These are phyloP conservation scores for Thryonomys swinderianus DNA, from an alignment of 2,113 vertebrate genomes.

Conservation along the genomic window DNA sequence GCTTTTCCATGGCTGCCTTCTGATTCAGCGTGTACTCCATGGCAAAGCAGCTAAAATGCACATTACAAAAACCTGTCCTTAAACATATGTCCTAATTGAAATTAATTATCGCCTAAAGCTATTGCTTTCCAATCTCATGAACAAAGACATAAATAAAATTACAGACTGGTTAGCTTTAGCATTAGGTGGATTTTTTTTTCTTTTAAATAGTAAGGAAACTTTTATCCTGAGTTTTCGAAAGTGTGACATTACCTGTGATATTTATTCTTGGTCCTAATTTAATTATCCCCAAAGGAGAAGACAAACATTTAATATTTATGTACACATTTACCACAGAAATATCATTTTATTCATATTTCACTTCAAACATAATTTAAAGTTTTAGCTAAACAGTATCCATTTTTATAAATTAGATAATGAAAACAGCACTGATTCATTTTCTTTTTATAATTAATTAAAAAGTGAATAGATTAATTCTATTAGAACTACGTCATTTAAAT, in stretches of 20 bases:
- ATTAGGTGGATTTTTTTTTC: background rate
- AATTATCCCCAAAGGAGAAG: background rate
- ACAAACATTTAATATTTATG: background rate
- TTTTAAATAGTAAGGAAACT: background rate
- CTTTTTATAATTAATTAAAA: slow-evolving; percentile 41
- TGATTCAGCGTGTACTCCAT: background rate
- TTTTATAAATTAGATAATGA: slow-evolving; percentile 53
- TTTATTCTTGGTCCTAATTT: slow-evolving; percentile 43
- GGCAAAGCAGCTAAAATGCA: slow-evolving; percentile 8
- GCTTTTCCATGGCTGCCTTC: slow-evolving; percentile 10
- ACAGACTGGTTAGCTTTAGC: background rate
- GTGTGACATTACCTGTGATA: slow-evolving; percentile 15
- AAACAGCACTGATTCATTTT: slow-evolving; percentile 45
- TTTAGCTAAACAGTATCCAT: background rate
- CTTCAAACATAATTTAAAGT: slow-evolving; percentile 27
- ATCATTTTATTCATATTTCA: background rate
- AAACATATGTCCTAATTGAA: slow-evolving; percentile 21
- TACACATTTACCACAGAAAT: background rate
- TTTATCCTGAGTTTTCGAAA: slow-evolving; percentile 33
- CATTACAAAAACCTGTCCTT: background rate
- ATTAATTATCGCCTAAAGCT: background rate
- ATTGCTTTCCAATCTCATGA: background rate
- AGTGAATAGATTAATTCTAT: slow-evolving; percentile 47
- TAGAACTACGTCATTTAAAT: slow-evolving; percentile 28
- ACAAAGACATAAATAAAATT: slow-evolving; percentile 4